Conservation (phyloP, 2,113 vertebrate genomes). For the Sporophila hypoxantha region DNA sequence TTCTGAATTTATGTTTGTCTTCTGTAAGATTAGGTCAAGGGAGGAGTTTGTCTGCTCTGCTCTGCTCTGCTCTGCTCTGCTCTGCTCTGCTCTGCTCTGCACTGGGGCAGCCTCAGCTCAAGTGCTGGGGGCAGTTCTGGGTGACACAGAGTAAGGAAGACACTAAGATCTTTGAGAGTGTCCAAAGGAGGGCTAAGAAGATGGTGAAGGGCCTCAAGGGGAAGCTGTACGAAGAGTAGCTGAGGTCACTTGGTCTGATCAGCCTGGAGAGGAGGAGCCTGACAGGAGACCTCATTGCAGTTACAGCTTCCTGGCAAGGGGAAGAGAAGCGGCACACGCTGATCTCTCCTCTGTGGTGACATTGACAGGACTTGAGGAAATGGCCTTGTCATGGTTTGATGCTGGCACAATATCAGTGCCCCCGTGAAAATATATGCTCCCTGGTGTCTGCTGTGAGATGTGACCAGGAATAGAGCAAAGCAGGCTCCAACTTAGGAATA, state of each 20-base stretch:
- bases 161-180: fast-evolving
- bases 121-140: not conserved
- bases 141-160: fast-evolving
- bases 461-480: too few relatives aligned
- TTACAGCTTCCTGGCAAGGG: fast-evolving
- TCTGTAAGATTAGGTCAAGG: not conserved
- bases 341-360: not conserved
- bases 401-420: too few relatives aligned
- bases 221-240: fast-evolving
- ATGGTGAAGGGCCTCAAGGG: not conserved
- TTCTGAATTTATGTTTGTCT: not conserved
- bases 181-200: fast-evolving
- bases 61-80: too few relatives aligned
- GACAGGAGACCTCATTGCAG: fast-evolving
- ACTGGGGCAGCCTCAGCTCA: fast-evolving
- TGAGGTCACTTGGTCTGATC: not conserved
- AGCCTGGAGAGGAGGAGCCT: not conserved
- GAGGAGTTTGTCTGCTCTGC: not conserved
- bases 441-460: too few relatives aligned
- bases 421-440: too few relatives aligned
- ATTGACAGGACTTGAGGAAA: fast-evolving
- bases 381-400: not conserved
- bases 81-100: not conserved
- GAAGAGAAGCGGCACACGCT: not conserved
- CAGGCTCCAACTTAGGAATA: too few relatives aligned